A percentile compares a stretch with the other conserved stretches of the same genome.
Evolutionary conservation across 2,888 invertebrate genomes (phyloP).

Genomic region (Philereme vetulata): DNA sequence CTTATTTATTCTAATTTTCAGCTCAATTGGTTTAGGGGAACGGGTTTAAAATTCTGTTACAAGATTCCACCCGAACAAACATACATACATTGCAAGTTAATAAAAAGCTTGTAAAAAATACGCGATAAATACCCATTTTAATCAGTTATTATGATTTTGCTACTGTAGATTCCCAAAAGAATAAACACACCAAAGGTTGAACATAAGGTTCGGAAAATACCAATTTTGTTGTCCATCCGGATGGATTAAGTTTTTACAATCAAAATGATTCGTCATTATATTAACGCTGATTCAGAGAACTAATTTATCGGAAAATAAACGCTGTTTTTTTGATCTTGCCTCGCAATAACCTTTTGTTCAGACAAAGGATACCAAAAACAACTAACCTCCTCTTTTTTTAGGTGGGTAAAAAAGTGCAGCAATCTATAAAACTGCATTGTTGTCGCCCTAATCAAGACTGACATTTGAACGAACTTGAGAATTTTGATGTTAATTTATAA

Average conservation of each 20-base stretch:
- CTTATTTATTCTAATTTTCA: too few relatives aligned
- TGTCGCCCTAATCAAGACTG: slow-evolving; percentile 34
- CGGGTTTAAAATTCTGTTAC: too few relatives aligned
- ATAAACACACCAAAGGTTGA: too few relatives aligned
- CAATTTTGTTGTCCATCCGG: not conserved
- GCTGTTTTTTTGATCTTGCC: slow-evolving; percentile 23
- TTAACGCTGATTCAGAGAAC: slow-evolving; percentile 26
- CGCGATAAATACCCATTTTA: too few relatives aligned
- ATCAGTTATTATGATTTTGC: too few relatives aligned
- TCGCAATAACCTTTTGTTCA: slow-evolving; percentile 28
- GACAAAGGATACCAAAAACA: slow-evolving; percentile 29
- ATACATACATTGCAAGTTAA: too few relatives aligned
- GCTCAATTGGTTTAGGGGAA: too few relatives aligned
- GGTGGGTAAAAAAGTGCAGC: slow-evolving; percentile 20
- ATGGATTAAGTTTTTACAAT: not conserved
- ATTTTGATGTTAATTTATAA: slow-evolving; percentile 17
- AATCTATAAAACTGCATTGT: slow-evolving; percentile 39
- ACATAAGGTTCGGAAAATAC: too few relatives aligned
- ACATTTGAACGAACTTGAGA: slow-evolving; percentile 38
- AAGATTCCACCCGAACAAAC: too few relatives aligned
- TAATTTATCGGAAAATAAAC: slow-evolving; percentile 22
- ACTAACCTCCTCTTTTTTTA: slow-evolving; percentile 13
- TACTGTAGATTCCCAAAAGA: too few relatives aligned
- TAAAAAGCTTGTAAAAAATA: too few relatives aligned
- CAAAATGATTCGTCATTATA: slow-evolving; percentile 16